A percentile compares a stretch with the other conserved stretches of the same genome.
Evolutionary conservation across 2,113 vertebrate genomes (phyloP).

Genomic region (Parus major): DNA sequence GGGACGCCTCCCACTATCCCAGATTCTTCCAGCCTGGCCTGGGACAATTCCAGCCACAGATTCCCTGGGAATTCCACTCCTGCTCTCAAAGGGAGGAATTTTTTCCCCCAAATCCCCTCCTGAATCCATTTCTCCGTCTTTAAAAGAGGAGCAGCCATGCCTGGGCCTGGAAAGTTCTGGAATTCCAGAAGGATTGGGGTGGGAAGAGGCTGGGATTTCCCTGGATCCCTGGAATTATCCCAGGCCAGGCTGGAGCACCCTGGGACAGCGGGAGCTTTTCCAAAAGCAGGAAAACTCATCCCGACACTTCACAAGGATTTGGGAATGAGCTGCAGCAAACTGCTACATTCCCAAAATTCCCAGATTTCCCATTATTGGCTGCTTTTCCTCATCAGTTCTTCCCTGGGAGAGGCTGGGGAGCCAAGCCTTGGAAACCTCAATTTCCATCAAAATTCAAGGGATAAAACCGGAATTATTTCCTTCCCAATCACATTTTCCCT

Average conservation of each 20-base stretch:
- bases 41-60: neutral
- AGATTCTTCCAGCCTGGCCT: fast-evolving
- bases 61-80: neutral
- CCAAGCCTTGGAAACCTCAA: neutral
- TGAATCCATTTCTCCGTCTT: neutral
- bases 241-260: neutral
- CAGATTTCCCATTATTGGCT: neutral
- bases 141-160: neutral
- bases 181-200: neutral
- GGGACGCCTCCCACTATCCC: neutral
- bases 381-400: neutral
- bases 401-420: neutral
- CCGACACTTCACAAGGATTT: neutral
- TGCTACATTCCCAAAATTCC: neutral
- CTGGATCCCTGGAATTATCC: neutral
- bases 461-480: neutral
- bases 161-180: neutral
- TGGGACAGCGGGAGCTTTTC: neutral
- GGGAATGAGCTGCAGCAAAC: neutral
- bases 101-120: neutral
- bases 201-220: neutral
- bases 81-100: neutral
- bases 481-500: neutral
- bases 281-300: neutral
- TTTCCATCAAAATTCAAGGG: neutral